Conservation (phyloP, 2,888 invertebrate genomes). For the Drosophila formosana region DNA sequence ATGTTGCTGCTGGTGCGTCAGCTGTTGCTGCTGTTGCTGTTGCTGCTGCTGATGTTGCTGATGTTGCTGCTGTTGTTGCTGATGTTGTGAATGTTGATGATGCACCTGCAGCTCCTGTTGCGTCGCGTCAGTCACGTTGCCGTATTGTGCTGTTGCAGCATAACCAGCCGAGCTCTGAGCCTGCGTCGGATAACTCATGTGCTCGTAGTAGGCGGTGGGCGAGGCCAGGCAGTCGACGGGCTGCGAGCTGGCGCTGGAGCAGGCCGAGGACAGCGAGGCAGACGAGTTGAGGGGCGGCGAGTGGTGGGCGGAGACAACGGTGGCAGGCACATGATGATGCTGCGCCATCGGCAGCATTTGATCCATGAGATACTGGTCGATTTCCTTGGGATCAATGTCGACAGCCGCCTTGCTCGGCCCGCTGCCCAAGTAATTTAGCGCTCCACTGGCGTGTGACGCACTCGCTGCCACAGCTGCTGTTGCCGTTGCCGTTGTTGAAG, state of each 20-base stretch:
- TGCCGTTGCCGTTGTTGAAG: conserved; percentile 11
- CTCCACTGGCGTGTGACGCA: conserved; percentile 82
- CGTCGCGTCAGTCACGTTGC: conserved; percentile 38
- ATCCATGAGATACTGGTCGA: conserved; percentile 85
- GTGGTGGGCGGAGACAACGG: conserved; percentile 49
- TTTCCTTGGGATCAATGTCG: conserved; percentile 85
- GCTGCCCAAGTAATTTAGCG: conserved; percentile 83
- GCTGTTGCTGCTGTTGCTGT: conserved; percentile 59
- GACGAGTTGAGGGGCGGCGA: conserved; percentile 74
- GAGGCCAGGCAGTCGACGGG: conserved; percentile 63
- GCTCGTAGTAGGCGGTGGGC: conserved; percentile 64
- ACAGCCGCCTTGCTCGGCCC: conserved; percentile 49
- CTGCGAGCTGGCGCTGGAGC: conserved; percentile 71
- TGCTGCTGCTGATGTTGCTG: conserved; percentile 63
- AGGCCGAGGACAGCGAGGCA: conserved; percentile 74
- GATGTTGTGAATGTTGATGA: conserved; percentile 18
- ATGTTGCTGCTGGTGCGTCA: conserved; percentile 68
- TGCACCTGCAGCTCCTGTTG: conserved; percentile 69
- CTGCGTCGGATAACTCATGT: conserved; percentile 55
- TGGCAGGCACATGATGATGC: conserved; percentile 58
- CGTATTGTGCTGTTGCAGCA: conserved; percentile 30
- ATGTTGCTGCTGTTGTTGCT: conserved; percentile 58
- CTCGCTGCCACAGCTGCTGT: conserved; percentile 20
- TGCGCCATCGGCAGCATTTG: conserved; percentile 82
- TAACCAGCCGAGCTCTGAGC: conserved; percentile 29